A percentile compares a stretch with the other conserved stretches of the same genome.
Conservation (phyloP, 2,888 invertebrate genomes). For the Sesia apiformis region DNA sequence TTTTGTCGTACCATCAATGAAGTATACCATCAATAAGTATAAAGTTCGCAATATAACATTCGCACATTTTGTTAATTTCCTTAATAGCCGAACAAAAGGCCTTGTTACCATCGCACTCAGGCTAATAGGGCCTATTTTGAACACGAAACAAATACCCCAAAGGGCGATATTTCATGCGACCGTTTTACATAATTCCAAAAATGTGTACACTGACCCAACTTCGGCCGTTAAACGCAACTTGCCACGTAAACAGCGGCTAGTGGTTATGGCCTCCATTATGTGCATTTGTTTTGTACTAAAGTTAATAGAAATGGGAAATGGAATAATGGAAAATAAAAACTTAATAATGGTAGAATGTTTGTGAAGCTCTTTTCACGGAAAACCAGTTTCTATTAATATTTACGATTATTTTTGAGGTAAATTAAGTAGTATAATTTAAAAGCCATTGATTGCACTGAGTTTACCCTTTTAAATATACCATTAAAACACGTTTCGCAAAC, state of each 20-base stretch:
- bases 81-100: conserved; percentile 30
- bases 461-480: too few relatives aligned
- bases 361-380: neutral
- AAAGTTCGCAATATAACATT: conserved; percentile 3
- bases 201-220: conserved; percentile 26
- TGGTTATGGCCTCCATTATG: conserved; percentile 3
- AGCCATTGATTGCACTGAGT: too few relatives aligned
- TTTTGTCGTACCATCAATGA: too few relatives aligned
- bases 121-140: conserved; percentile 27
- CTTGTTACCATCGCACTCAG: conserved; percentile 2
- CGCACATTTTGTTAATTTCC: conserved; percentile 26
- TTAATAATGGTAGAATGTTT: neutral
- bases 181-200: conserved; percentile 25
- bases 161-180: conserved; percentile 22
- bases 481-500: too few relatives aligned
- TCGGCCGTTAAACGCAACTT: conserved; percentile 16
- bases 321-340: neutral
- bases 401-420: too few relatives aligned
- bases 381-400: too few relatives aligned
- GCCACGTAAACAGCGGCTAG: conserved; percentile 16
- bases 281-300: neutral
- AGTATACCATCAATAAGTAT: too few relatives aligned
- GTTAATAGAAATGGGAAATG: neutral
- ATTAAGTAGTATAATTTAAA: too few relatives aligned
- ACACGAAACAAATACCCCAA: conserved; percentile 27